Conservation (phyloP, 1,140 invertebrate genomes). For the Phortica variegata region DNA sequence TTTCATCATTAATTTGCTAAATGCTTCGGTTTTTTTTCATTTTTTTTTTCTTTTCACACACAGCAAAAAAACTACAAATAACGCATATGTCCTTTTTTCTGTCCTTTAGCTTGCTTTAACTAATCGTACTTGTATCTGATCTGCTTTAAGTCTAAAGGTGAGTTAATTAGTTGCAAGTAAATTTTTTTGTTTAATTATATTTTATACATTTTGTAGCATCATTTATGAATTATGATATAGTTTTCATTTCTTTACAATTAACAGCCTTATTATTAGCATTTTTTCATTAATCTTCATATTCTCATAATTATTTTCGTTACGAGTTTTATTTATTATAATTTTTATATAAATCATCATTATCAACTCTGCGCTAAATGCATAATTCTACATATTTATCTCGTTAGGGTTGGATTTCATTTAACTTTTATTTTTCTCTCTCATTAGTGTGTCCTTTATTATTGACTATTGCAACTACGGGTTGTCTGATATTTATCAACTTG, state of each 20-base stretch:
- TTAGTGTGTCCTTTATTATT: conserved; percentile 7
- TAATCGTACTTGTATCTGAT: conserved; percentile 12
- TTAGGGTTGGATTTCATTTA: conserved; percentile 36
- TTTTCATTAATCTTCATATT: conserved; percentile 27
- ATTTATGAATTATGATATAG: conserved; percentile 42
- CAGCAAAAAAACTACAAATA: too few species aligned
- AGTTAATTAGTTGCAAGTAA: too few species aligned
- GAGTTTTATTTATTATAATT: conserved; percentile 15
- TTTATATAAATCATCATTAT: too few species aligned
- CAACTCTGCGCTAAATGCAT: too few species aligned
- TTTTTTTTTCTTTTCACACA: too few species aligned
- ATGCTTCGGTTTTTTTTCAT: too few species aligned
- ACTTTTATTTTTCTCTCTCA: conserved; percentile 13
- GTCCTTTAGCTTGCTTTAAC: conserved; percentile 16
- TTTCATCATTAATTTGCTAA: too few species aligned
- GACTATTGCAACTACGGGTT: conserved; percentile 26
- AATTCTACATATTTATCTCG: conserved; percentile 17
- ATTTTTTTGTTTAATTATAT: too few species aligned
- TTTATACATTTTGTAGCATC: too few species aligned
- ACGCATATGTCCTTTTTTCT: too few species aligned
- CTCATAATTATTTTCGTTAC: conserved; percentile 18
- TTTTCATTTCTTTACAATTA: conserved; percentile 41
- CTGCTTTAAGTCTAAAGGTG: conserved; percentile 8
- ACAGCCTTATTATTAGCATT: conserved; percentile 57
- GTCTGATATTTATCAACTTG: conserved; percentile 17